Base-by-base conservation (phyloP, 2,797 vertebrate genomes). In the Chaetophractus vellerosus region DNA sequence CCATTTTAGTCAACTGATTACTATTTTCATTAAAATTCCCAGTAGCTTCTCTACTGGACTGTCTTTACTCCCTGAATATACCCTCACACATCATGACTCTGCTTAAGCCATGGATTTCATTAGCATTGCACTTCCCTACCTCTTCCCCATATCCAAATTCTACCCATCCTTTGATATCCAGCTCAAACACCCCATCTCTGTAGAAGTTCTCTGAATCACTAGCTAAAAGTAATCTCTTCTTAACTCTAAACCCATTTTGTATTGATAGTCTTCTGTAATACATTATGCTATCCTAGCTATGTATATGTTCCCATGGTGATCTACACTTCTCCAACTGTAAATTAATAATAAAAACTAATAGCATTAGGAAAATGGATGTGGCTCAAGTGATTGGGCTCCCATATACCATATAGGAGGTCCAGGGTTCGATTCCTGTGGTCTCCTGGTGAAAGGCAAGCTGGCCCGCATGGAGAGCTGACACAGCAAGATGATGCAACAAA, bases 21-120 rank as follows among this genome's bases (percentile, higher is more conserved):
- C 9, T n/a, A 33, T 84, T 55, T 84, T 75, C 33, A 66, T 19
- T 45, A 24, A 57, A 24, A 12, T 66, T 66, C 26, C 45, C 28
- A 64, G 52, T 41, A 79, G 57, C 19, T 64, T 48, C 14, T 14
- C 9, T 45, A 18, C 1, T 33, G 2, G 31, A 66, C 23, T 26
- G 18, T 33, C n/a, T 74, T 55, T 74, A n/a, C 61, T 50, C 2
- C 18, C 23, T 33, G 36, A 75, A 55, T 18, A n/a, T 33, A 7
- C 36, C 55, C 9, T n/a, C 31, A 24, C 9, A 33, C 23, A 23
- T 80, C 18, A 69, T 89, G 9, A 68, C 45, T 69, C 38, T 9
- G n/a, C 16, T 63, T 26, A n/a, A n/a, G n/a, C 16, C 1, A 5
- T 45, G 2, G 0, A 6, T 9, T 33, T 31, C 16, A 23, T 48